phyloP scores from a whole-genome alignment of 2,113 vertebrate species.

The Trachemys scripta region DNA sequence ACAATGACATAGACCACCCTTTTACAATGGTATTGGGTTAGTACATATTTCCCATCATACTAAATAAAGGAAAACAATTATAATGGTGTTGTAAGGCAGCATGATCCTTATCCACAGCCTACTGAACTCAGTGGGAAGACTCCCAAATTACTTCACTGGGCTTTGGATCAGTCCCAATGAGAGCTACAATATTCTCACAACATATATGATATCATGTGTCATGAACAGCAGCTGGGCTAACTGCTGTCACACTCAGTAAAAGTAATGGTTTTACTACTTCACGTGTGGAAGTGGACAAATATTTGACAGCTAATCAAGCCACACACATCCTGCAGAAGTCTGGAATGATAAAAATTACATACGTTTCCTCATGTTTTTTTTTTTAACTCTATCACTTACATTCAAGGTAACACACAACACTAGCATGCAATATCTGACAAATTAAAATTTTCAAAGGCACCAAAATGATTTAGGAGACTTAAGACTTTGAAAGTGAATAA shows the following conservation, averaged over 20 bases:
- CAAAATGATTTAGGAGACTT: neutral
- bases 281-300: constrained; percentile 54
- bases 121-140: neutral
- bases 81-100: neutral
- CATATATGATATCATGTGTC: constrained; percentile 14
- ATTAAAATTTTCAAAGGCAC: neutral
- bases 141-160: neutral
- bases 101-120: neutral
- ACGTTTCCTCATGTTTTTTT: neutral
- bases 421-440: neutral
- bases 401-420: neutral
- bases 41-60: constrained; percentile 1
- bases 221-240: neutral
- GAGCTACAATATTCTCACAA: constrained; percentile 28
- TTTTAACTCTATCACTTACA: neutral
- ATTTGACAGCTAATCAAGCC: constrained; percentile 38
- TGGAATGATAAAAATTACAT: neutral
- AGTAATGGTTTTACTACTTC: constrained; percentile 14
- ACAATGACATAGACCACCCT: neutral
- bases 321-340: neutral
- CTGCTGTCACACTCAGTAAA: neutral
- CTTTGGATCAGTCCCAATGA: neutral
- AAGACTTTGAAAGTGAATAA: neutral
- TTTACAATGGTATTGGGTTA: neutral
- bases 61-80: neutral